Conservation (phyloP, 2,113 vertebrate species). For the Candoia aspera region DNA sequence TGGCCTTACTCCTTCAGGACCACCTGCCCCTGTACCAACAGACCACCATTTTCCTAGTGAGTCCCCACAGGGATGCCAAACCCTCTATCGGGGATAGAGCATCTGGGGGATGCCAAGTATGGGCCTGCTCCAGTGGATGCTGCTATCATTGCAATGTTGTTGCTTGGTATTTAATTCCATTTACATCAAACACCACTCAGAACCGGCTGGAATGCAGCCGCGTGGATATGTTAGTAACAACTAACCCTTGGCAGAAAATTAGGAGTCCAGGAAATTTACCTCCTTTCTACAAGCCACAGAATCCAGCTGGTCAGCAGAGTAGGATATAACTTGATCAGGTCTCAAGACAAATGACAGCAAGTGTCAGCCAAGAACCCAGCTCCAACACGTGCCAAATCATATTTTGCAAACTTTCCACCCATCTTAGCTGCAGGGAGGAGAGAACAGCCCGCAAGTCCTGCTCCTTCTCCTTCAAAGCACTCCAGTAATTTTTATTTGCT, state of each 20-base stretch:
- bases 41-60: not conserved
- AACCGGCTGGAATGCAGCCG: not conserved
- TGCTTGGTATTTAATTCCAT: not conserved
- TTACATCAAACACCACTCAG: not conserved
- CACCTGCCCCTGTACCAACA: not conserved
- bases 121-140: not conserved
- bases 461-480: not conserved
- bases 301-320: not conserved
- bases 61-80: too few species aligned
- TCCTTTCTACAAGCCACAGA: not conserved
- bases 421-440: not conserved
- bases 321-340: not conserved
- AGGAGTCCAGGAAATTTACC: too few species aligned
- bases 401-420: not conserved
- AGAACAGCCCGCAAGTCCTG: too few species aligned
- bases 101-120: not conserved
- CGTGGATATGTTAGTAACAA: not conserved
- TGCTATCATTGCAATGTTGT: not conserved
- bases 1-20: not conserved
- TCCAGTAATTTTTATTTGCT: not conserved
- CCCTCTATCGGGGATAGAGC: not conserved
- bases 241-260: not conserved
- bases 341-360: not conserved
- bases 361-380: not conserved
- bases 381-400: not conserved